Conservation (phyloP, 2,113 vertebrate genomes). For the Brachirus orientalis region DNA sequence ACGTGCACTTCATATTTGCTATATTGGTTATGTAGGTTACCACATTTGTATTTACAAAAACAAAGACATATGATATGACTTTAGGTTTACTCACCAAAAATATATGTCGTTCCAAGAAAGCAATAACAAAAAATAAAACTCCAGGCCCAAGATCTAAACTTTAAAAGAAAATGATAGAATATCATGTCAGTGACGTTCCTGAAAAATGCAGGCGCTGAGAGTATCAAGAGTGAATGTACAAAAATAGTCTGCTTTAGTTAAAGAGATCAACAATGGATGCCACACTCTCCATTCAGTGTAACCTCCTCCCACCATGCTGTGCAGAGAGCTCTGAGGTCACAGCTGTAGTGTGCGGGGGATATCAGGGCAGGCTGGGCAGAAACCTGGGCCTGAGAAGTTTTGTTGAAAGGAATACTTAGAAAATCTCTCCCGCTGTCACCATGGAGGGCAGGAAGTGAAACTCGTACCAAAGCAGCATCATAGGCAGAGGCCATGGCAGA, state of each 20-base stretch:
- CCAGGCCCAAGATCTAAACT: constrained; percentile 10
- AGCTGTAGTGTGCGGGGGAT: constrained; percentile 69
- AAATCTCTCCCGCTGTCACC: constrained; percentile 62
- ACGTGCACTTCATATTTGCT: too few species aligned
- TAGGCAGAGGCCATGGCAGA: constrained; percentile 58
- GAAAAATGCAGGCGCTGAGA: too few species aligned
- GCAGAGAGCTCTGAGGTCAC: constrained; percentile 70
- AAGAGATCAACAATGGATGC: constrained; percentile 42
- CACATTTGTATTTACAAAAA: neutral
- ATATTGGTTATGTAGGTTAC: neutral
- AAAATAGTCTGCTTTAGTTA: constrained; percentile 56
- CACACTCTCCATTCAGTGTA: constrained; percentile 44
- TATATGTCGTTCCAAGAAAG: too few species aligned
- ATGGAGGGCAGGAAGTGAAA: constrained; percentile 69
- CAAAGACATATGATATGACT: neutral
- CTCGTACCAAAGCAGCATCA: constrained; percentile 51
- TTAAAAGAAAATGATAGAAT: too few species aligned
- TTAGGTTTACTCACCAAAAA: neutral
- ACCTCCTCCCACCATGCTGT: constrained; percentile 62
- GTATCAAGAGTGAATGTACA: constrained; percentile 16
- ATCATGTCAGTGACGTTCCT: too few species aligned
- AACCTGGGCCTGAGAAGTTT: constrained; percentile 60
- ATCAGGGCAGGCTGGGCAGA: constrained; percentile 56
- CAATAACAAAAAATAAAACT: too few species aligned
- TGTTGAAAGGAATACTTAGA: constrained; percentile 59